These are phyloP conservation scores for Camponotus fellah DNA, from an alignment of 2,888 invertebrate genomes.

Conservation along the genomic window DNA sequence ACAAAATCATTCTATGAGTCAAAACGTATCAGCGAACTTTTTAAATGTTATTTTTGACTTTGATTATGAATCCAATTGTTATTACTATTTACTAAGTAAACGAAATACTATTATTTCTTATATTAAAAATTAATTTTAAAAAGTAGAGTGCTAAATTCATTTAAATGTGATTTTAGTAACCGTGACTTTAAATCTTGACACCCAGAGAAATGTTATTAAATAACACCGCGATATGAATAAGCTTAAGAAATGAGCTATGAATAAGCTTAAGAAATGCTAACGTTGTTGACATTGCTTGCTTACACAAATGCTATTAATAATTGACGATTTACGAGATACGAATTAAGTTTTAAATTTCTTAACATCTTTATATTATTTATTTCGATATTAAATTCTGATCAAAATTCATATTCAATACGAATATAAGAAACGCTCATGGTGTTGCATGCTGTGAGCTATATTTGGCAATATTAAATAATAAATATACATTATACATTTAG, in stretches of 20 bases:
- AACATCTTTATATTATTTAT: neutral
- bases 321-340: neutral
- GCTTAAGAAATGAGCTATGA: neutral
- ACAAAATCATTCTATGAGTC: neutral
- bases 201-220: neutral
- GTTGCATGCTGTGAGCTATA: constrained; percentile 1
- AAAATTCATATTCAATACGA: neutral
- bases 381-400: neutral
- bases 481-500: neutral
- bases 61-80: neutral
- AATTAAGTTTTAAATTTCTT: neutral
- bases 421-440: neutral
- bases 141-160: neutral
- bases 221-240: neutral
- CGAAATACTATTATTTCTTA: neutral
- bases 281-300: neutral
- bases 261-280: neutral
- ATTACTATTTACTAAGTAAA: neutral
- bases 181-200: constrained; percentile 9
- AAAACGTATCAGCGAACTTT: neutral
- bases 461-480: constrained; percentile 5
- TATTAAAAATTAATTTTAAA: neutral
- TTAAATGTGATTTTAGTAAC: neutral
- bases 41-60: neutral
- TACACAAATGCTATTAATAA: constrained; percentile 15